phyloP scores from a whole-genome alignment of 2,113 vertebrate genomes.

The Pteropus alecto region DNA sequence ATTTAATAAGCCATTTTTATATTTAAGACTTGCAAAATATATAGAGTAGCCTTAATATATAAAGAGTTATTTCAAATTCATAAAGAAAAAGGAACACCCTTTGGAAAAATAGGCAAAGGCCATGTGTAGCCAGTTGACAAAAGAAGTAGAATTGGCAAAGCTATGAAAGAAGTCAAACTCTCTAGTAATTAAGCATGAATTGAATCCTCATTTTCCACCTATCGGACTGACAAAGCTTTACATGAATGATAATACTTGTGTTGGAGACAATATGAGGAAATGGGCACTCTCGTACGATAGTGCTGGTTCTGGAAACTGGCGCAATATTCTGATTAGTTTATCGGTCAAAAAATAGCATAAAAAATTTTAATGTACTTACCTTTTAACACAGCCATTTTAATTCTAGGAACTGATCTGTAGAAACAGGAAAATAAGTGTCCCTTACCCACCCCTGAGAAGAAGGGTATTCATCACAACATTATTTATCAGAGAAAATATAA shows the following conservation, averaged over 20 bases:
- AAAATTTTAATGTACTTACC: background rate
- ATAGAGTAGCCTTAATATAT: background rate
- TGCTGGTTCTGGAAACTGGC: background rate
- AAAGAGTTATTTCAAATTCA: background rate
- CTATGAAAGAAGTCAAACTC: background rate
- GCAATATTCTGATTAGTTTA: background rate
- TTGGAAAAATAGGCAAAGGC: slow-evolving; percentile 1
- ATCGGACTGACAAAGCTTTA: too few relatives aligned
- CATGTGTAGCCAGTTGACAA: background rate
- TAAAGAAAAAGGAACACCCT: background rate
- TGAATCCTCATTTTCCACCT: background rate
- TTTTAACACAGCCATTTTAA: background rate
- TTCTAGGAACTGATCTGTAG: background rate
- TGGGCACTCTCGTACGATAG: background rate
- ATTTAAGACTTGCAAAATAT: background rate
- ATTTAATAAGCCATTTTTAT: background rate
- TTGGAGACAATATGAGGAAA: background rate
- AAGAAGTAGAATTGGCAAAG: background rate
- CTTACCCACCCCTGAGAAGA: background rate
- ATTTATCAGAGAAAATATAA: background rate
- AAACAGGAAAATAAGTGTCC: background rate
- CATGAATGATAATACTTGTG: background rate
- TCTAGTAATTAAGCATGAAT: background rate
- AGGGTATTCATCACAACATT: background rate
- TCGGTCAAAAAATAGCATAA: background rate